phyloP scores from a whole-genome alignment of 2,113 vertebrate species.

The Pangasianodon gigas region DNA sequence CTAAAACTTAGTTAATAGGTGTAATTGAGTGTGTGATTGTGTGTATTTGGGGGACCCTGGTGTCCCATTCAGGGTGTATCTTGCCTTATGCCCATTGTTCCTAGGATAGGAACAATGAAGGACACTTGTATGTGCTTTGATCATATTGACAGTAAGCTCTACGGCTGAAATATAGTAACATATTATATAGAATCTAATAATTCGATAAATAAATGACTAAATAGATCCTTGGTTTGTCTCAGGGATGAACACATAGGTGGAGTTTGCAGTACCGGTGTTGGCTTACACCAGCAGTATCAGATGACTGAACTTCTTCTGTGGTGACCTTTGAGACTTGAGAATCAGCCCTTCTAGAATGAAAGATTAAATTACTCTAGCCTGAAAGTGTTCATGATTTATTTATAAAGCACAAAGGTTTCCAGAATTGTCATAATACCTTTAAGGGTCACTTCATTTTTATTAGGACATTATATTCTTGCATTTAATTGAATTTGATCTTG shows the following conservation, averaged over 20 bases:
- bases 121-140: background rate
- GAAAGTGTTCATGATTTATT: conserved; percentile 34
- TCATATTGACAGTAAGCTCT: background rate
- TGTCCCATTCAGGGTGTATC: background rate
- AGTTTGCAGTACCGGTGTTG: conserved; percentile 23
- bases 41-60: background rate
- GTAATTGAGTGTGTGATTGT: background rate
- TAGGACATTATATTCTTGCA: background rate
- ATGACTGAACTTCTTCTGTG: conserved; percentile 29
- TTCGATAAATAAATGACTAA: background rate
- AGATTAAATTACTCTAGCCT: conserved; percentile 32
- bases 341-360: conserved; percentile 10
- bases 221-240: background rate
- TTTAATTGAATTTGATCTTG: background rate
- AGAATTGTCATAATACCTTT: conserved; percentile 22
- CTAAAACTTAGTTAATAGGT: background rate
- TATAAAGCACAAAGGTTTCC: conserved; percentile 23
- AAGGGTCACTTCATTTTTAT: background rate
- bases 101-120: background rate
- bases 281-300: conserved; percentile 21
- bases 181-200: background rate
- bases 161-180: background rate
- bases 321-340: conserved; percentile 29
- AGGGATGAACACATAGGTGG: conserved; percentile 7
- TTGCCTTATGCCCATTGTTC: background rate